phyloP scores from a whole-genome alignment of 2,113 vertebrate species.

The Cyprichromis sp. region DNA sequence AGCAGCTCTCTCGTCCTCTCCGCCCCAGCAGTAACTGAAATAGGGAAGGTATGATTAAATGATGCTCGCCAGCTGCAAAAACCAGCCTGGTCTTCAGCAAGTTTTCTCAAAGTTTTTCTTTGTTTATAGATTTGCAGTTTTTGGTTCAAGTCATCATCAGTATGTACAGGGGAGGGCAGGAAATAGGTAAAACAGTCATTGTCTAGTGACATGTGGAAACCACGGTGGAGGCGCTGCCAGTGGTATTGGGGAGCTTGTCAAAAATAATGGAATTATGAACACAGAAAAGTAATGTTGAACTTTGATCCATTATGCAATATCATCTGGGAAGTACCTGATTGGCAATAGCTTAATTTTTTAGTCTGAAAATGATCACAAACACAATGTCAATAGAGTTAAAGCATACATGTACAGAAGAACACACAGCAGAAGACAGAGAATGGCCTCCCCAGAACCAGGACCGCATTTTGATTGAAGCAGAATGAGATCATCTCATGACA shows the following conservation, averaged over 20 bases:
- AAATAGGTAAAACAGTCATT: not conserved
- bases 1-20: not conserved
- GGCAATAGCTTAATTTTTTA: not conserved
- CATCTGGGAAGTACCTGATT: not conserved
- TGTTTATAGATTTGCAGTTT: not conserved
- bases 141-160: not conserved
- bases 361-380: not conserved
- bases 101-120: not conserved
- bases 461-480: not conserved
- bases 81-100: not conserved
- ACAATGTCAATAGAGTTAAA: not conserved
- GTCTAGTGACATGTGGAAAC: not conserved
- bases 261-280: not conserved
- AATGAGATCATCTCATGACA: not conserved
- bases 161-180: not conserved
- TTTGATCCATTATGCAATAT: not conserved
- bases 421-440: not conserved
- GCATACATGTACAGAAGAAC: not conserved
- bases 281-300: not conserved
- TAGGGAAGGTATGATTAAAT: not conserved
- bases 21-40: not conserved
- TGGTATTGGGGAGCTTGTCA: not conserved
- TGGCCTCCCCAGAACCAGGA: not conserved
- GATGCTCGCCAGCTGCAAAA: not conserved
- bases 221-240: not conserved